Evolutionary conservation across 2,113 vertebrate genomes (phyloP), one percentile per base, ranked within the genome.

Genomic region (Ranitomeya variabilis): DNA sequence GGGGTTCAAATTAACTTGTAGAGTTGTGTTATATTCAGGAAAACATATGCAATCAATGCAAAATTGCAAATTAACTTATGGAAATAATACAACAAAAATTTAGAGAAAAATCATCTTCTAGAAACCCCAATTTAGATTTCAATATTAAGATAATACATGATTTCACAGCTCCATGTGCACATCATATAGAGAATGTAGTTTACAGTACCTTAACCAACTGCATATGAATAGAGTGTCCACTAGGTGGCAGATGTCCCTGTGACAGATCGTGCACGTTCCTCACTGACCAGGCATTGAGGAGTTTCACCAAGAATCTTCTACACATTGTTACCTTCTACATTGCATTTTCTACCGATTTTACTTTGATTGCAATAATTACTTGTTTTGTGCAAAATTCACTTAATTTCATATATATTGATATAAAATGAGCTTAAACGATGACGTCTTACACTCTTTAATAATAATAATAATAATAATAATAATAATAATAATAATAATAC

Each of bases 221-320:
- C 73, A 21, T 21, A 21, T 51, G 1, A 76, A 19, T 52, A 9
- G 52, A 76, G 37, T 76, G 16, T 19, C 73, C 73, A 76, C 73
- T 52, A 76, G 73, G 73, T 51, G 73, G 73, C 73, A 76, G 73
- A 76, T 76, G 45, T 76, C 73, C 45, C 37, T 51, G 18, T 51
- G 18, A 76, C 18, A 76, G 8, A 18, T 76, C 11, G 18, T 21
- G 16, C 21, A 21, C 18, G 5, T 52, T 52, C 37, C 31, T 69
- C 26, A 3, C 69, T 45, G 18, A 52, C 45, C 37, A 52, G 18
- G 52, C 37, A 10, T 19, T 51, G 18, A 45, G 12, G 15, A 45
- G 16, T 31, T 73, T 12, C 26, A 73, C 13, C n/a, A 13, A 26
- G 14, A 69, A 71, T 6, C 26, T 37, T 15, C 26, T 31, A 6